A percentile compares a stretch with the other conserved stretches of the same genome.
phyloP scores from a whole-genome alignment of 2,888 invertebrate genomes.

The Rotaria magnacalcarata region DNA sequence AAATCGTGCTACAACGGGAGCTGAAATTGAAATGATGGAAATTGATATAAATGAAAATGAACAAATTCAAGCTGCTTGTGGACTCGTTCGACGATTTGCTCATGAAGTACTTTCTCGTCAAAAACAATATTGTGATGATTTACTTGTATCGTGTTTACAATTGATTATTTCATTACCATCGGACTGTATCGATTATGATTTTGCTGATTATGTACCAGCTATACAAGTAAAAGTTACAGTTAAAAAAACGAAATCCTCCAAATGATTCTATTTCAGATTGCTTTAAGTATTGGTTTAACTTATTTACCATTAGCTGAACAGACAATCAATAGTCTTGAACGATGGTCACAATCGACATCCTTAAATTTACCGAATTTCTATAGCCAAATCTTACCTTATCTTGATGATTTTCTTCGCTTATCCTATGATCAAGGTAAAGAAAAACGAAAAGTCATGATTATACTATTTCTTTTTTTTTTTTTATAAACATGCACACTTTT shows the following conservation, averaged over 20 bases:
- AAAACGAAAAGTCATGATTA: neutral
- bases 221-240: constrained; percentile 53
- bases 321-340: constrained; percentile 65
- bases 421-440: constrained; percentile 50
- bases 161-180: constrained; percentile 65
- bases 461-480: too few species aligned
- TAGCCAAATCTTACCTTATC: constrained; percentile 63
- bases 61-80: neutral
- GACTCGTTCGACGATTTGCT: constrained; percentile 12
- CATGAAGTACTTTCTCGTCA: constrained; percentile 56
- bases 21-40: constrained; percentile 32
- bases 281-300: constrained; percentile 58
- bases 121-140: constrained; percentile 64
- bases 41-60: neutral
- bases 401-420: constrained; percentile 60
- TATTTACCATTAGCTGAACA: constrained; percentile 61
- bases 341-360: constrained; percentile 61
- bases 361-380: constrained; percentile 50
- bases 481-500: neutral
- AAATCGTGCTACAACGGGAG: constrained; percentile 51
- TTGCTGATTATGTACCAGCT: constrained; percentile 59
- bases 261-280: neutral
- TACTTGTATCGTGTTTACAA: constrained; percentile 66
- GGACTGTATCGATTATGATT: constrained; percentile 60
- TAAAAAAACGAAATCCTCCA: neutral